Percentiles rank a stretch among this genome's conserved stretches.
Evolutionary conservation across 2,888 invertebrate genomes (phyloP).

Genomic region (Amblyjoppa proteus): DNA sequence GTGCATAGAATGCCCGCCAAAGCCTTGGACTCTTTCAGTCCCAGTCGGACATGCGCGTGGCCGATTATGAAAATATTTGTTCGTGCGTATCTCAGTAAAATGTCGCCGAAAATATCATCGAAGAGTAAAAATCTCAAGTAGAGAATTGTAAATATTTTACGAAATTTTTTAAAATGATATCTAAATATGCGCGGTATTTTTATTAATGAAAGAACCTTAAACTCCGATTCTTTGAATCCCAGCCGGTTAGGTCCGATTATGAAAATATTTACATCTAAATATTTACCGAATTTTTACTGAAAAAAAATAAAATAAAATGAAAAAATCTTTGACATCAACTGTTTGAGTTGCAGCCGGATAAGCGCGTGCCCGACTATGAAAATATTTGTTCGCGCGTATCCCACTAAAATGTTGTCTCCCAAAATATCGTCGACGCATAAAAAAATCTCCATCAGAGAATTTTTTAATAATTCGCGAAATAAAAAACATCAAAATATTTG

Average conservation of each 20-base stretch:
- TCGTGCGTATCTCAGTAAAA: background rate
- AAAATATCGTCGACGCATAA: background rate
- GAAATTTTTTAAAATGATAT: background rate
- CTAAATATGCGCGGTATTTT: background rate
- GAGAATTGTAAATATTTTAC: background rate
- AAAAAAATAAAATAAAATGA: no score
- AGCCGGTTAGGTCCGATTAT: no score
- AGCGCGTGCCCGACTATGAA: background rate
- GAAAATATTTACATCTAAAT: no score
- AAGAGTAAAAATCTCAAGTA: background rate
- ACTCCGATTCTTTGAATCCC: background rate
- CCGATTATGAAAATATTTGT: background rate
- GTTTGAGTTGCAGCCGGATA: background rate
- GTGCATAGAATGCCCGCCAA: background rate
- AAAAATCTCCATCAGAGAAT: background rate
- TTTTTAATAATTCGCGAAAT: background rate
- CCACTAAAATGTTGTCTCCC: background rate
- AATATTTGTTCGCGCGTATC: background rate
- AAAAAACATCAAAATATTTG: background rate
- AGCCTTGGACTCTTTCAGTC: background rate
- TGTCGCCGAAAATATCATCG: background rate
- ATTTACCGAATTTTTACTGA: no score
- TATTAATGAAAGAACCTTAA: background rate
- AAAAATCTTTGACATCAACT: background rate
- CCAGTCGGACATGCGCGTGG: background rate